phyloP scores from a whole-genome alignment of 2,797 vertebrate species.

The Danionella dracula region DNA sequence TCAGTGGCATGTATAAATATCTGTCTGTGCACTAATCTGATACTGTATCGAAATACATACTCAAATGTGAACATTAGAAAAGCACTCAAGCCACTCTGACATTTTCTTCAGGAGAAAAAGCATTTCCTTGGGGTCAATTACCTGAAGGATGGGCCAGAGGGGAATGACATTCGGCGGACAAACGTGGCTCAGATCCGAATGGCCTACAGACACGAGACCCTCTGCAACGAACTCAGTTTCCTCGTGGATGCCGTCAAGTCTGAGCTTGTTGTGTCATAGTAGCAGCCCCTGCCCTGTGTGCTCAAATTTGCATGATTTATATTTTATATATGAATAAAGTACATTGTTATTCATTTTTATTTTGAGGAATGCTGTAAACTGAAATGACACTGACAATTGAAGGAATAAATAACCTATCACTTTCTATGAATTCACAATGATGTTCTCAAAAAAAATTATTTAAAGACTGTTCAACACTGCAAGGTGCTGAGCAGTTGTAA shows the following conservation, averaged over 20 bases:
- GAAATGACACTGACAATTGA: no score
- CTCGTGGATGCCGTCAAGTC: constrained; percentile 86
- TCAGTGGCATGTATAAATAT: no score
- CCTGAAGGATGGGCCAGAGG: constrained; percentile 84
- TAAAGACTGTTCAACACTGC: no score
- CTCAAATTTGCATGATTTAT: constrained; percentile 27
- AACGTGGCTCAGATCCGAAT: constrained; percentile 95
- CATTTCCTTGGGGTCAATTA: constrained; percentile 87
- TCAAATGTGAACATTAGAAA: not conserved
- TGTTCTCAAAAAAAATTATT: no score
- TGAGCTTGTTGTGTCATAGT: constrained; percentile 56
- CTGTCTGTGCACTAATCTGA: not conserved
- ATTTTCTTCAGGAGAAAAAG: constrained; percentile 80
- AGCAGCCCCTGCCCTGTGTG: not conserved
- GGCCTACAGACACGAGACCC: constrained; percentile 87
- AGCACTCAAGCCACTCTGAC: not conserved
- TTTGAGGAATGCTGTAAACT: no score
- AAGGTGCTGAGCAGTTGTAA: no score
- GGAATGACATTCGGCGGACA: constrained; percentile 89
- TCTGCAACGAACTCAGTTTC: constrained; percentile 93
- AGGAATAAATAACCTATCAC: no score
- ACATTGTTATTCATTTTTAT: no score
- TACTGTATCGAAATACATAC: not conserved
- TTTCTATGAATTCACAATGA: no score
- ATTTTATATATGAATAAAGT: constrained; percentile 5